Evolutionary conservation across 2,888 invertebrate species (phyloP), one percentile per base, ranked within the genome.

Genomic region (Nemoura dubitans): DNA sequence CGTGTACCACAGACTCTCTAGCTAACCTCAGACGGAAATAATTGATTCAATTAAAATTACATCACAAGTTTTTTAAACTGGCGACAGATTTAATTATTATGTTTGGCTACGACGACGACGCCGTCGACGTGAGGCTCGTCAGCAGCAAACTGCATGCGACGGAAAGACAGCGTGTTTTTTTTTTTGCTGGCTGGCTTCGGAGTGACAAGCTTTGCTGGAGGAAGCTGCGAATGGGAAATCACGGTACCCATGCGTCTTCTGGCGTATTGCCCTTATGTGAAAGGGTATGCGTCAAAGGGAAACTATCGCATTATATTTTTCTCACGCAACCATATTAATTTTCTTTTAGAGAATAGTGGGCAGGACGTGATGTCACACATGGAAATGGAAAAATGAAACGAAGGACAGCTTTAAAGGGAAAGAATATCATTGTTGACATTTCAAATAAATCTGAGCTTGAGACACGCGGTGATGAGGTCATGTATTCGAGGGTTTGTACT

Each of bases 11-110:
- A 59, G 59, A 59, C 59, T 3, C 59, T 10, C 59, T 10, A 59
- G 59, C 59, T 7, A 59, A 59, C 59, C 59, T 59, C 59, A 7
- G 59, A 59, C 59, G 30, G 30, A 30, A 81, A 81, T 81, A 81
- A 81, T 81, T 81, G 81, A 30, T 81, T 30, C 81, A 81, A 81
- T 81, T 81, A 81, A 81, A 28, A 81, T 28, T 81, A 29, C 28
- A 81, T 81, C 81, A 81, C 81, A 81, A 81, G 81, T 30, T 81
- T 28, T 28, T n/a, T 27, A 29, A 59, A 59, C 59, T 59, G n/a
- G 30, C 30, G 81, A 81, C 81, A 81, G 29, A 81, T 81, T 81
- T 81, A 81, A 81, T 81, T 81, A 30, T 81, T 30, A 14, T 81
- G 81, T 30, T 30, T 81, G 26, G 78, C 5, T 78, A 78, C 78